These are phyloP conservation scores for Pseudopleuronectes americanus DNA, from an alignment of 2,797 vertebrate genomes.

Conservation along the genomic window DNA sequence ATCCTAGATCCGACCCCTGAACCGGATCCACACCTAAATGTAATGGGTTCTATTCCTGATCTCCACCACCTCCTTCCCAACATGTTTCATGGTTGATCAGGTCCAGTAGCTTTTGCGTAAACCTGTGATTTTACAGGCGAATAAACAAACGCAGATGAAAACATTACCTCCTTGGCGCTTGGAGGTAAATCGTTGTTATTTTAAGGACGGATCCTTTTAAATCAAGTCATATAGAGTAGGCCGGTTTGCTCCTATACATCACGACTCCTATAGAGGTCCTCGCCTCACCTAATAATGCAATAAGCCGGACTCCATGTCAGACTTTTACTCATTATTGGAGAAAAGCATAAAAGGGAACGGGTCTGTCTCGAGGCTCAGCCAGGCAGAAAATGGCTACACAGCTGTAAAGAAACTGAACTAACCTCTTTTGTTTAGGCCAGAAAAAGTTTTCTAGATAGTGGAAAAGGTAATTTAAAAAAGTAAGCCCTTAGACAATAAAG, in stretches of 20 bases:
- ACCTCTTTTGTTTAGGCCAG: slow-evolving; percentile 62
- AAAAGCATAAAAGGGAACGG: slow-evolving; percentile 39
- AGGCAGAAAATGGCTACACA: slow-evolving; percentile 53
- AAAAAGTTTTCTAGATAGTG: slow-evolving; percentile 70
- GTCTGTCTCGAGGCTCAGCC: slow-evolving; percentile 36
- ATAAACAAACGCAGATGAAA: too few species aligned
- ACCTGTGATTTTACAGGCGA: too few species aligned
- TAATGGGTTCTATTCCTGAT: too few species aligned
- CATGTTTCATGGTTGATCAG: too few species aligned
- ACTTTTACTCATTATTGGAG: slow-evolving; percentile 48
- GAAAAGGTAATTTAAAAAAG: slow-evolving; percentile 71
- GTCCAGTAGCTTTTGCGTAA: too few species aligned
- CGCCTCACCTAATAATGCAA: slow-evolving; percentile 18
- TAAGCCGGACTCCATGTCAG: slow-evolving; percentile 33
- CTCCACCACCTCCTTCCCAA: too few species aligned
- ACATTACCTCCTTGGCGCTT: too few species aligned
- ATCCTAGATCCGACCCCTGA: too few species aligned
- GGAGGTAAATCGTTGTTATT: too few species aligned
- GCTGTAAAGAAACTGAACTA: slow-evolving; percentile 52
- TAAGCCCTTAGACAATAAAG: slow-evolving; percentile 79
- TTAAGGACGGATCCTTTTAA: neutral
- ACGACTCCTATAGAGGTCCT: slow-evolving; percentile 5
- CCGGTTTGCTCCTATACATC: neutral
- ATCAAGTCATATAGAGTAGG: neutral
- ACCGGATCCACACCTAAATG: too few species aligned